Evolutionary conservation across 1,140 invertebrate species (phyloP), one percentile per base, ranked within the genome.

Genomic region (Diorhabda elongata): DNA sequence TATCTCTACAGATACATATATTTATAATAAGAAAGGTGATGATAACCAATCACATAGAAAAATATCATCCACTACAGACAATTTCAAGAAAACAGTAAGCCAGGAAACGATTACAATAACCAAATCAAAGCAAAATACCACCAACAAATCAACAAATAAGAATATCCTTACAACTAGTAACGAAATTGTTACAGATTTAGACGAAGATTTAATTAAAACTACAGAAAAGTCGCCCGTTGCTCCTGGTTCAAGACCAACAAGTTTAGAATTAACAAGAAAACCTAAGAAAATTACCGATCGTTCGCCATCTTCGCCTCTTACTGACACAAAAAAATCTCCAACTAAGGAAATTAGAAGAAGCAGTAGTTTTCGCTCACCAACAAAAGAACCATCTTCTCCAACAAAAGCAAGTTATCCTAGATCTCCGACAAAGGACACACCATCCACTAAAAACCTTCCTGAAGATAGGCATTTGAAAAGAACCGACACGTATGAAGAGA

Each of bases 401-500:
- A 60, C 56, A 8, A 58, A 71, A 75, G n/a, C 67, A 67, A 68
- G 44, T 62, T 43, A 67, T n/a, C 26, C n/a, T 6, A 66, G 9
- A 56, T 3, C 41, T 57, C 26, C 47, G 6, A 9, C 58, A 68
- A 62, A 56, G 4, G 45, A 42, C 67, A 42, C 6, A 8, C 41
- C 58, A 41, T 3, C 58, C 8, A 58, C 42, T 62, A 60, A 43
- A 11, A 65, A 61, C 8, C 67, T 58, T 41, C 69, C 71, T 7
- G n/a, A 69, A 74, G 69, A 74, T 8, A 75, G 72, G 65, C 83
- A 82, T 44, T 80, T 86, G 60, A 82, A 82, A 71, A 83, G 87
- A 74, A 85, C 86, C 56, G 87, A 89, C 78, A 89, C 88, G n/a
- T 89, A 89, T 66, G 88, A 89, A 80, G 87, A 89, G 79, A 82